A percentile compares a stretch with the other conserved stretches of the same genome.
These are phyloP conservation scores for Epistrophe eligans DNA, from an alignment of 2,888 invertebrate species.

Conservation along the genomic window DNA sequence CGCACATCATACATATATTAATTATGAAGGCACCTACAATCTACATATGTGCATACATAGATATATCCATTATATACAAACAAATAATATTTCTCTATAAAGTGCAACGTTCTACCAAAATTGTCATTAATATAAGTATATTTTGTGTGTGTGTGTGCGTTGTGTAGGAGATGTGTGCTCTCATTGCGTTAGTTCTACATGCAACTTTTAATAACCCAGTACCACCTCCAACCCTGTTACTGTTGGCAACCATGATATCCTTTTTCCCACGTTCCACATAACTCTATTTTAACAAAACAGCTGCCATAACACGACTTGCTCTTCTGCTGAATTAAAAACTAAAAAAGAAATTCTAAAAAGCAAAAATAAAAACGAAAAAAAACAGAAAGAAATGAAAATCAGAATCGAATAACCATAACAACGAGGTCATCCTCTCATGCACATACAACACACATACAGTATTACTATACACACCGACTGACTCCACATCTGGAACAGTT, in stretches of 20 bases:
- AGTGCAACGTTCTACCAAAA: constrained; percentile 26
- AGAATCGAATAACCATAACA: constrained; percentile 68
- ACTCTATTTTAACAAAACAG: constrained; percentile 41
- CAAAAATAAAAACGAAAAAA: constrained; percentile 9
- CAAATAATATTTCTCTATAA: constrained; percentile 27
- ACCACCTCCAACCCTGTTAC: constrained; percentile 43
- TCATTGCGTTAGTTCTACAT: constrained; percentile 5
- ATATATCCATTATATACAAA: not conserved
- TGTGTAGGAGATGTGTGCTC: not conserved
- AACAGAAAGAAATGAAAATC: constrained; percentile 40
- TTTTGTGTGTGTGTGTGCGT: not conserved
- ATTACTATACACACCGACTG: constrained; percentile 13
- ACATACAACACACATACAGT: constrained; percentile 19
- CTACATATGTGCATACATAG: not conserved
- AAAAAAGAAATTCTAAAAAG: constrained; percentile 18
- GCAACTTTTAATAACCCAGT: not conserved
- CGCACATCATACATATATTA: constrained; percentile 14
- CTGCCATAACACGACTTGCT: constrained; percentile 39
- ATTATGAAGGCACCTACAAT: not conserved
- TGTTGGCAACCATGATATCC: constrained; percentile 52
- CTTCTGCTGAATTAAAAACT: constrained; percentile 29
- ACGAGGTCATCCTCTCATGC: constrained; percentile 65
- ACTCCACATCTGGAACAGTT: constrained; percentile 51
- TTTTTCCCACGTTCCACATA: constrained; percentile 33
- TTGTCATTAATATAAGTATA: constrained; percentile 5